These are phyloP conservation scores for Lepeophtheirus salmonis DNA, from an alignment of 1,140 invertebrate species.

Conservation along the genomic window DNA sequence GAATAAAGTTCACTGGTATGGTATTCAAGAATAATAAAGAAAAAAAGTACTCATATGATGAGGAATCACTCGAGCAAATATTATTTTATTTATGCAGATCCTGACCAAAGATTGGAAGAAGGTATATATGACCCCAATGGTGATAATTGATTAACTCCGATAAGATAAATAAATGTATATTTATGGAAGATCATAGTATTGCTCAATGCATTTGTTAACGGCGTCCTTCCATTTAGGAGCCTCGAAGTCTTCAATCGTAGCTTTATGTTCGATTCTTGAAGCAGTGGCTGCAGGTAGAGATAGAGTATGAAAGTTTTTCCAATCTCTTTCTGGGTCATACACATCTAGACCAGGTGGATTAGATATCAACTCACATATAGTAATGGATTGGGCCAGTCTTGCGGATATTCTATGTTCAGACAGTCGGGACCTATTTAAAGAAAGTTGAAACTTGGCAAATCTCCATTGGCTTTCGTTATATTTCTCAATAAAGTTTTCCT, in stretches of 20 bases:
- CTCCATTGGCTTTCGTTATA: neutral
- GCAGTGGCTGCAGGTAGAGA: neutral
- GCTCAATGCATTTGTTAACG: neutral
- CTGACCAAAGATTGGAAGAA: too few relatives aligned
- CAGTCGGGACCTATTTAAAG: too few relatives aligned
- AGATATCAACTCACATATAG: neutral
- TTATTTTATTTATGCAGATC: too few relatives aligned
- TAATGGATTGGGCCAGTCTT: conserved; percentile 1
- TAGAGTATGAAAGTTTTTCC: conserved; percentile 4
- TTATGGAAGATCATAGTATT: too few relatives aligned
- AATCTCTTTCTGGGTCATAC: neutral
- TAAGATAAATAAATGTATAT: too few relatives aligned
- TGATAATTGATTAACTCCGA: too few relatives aligned
- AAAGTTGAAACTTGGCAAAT: neutral
- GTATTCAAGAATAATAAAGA: too few relatives aligned
- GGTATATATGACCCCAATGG: too few relatives aligned
- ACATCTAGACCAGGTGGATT: neutral
- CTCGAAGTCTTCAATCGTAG: neutral
- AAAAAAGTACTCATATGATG: too few relatives aligned
- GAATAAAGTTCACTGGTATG: too few relatives aligned
- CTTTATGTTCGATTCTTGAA: conserved; percentile 1
- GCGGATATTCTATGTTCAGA: neutral
- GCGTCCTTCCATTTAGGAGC: neutral
- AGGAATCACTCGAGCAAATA: too few relatives aligned
- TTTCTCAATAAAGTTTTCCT: too few relatives aligned